Base-by-base conservation (phyloP, 2,888 invertebrate species). In the Smittia sp. region DNA sequence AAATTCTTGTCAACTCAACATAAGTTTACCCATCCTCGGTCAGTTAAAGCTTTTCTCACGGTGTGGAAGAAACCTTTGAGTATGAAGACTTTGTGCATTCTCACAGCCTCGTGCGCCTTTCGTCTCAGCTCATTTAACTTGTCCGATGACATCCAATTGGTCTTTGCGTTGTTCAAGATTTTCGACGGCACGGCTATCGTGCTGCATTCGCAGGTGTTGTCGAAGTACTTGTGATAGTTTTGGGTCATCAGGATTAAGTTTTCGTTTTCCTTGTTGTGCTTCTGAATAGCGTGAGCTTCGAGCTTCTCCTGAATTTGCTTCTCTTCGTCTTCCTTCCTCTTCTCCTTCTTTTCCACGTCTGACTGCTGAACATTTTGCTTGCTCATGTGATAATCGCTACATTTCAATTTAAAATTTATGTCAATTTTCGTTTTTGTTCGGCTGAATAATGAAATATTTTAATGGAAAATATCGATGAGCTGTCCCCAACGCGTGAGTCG, bases 31-130 rank as follows among this genome's bases (percentile, higher is more conserved):
- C 92, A 93, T 1, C 91, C 91, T 62, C 92, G 84, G 54, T 87
- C 85, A 1, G 87, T 79, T 6, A 93, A 82, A 1, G 91, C 90
- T 75, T 88, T 85, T 2, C 91, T 85, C 7, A 93, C 84, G 0
- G 90, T 87, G 7, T 88, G 87, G 80, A 89, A 91, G 68, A 89
- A 89, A 1, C 91, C 91, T 77, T 87, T 88, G 79, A 89, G 88
- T 78, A 88, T 88, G 77, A 90, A 90, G 32, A 88, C 86, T 80
- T 87, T 88, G 76, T 85, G 87, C 2, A 87, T 87, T 76, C 83
- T 87, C 78, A 88, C 86, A 0, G 90, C 89, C 69, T 82, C 85
- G 24, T 90, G 90, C 0, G 89, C 89, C 75, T 85, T 83, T 76
- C 87, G 87, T 75, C 86, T 86, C 74, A 90, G 79, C 75, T 88